Base-by-base conservation (phyloP, 92 coral and sea anemone species). In the Phymanthus crucifer region DNA sequence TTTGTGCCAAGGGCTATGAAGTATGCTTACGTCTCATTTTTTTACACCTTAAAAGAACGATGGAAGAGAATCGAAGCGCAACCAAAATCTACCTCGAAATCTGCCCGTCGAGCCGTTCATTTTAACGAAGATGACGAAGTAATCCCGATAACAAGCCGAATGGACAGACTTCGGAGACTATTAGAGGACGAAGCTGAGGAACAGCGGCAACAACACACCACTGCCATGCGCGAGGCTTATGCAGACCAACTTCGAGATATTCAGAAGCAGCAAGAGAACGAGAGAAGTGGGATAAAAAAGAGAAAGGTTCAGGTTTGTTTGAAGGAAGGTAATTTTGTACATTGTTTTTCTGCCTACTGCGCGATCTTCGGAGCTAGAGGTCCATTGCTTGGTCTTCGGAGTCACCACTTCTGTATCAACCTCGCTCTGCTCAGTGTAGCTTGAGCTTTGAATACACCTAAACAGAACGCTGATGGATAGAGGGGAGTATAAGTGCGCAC, bases 81-180 rank as follows among this genome's bases (percentile, higher is more conserved):
- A 16, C 45, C 48, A 37, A 31, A 70, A 1, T 33, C 79, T 3
- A 45, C 40, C 23, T 58, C 79, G 18, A 75, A 54, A 48, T 43
- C 77, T 16, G 84, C 85, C 14, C 94, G 88, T 43, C 97, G 97
- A 24, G 94, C 89, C 18, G 99, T 95, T 45, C 89, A 90, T 31
- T 95, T 95, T 78, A 90, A 90, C 73, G 99, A 95, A 48, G 84
- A 94, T 82, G 93, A 90, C 9, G 91, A 93, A 52, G 93, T 94
- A 13, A 81, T 93, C 66, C 96, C 97, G 16, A 92, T 95, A 32
- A 93, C 95, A 12, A 94, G 93, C 76, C 78, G 96, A 86, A 85
- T 95, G 83, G 99, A 95, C 48, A 85, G 97, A 70, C 81, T 95
- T 46, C 88, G 95, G 46, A 88, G 87, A 23, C 92, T 90, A 29